These are phyloP conservation scores for Tenualosa ilisha DNA, from an alignment of 2,797 vertebrate species.

Conservation along the genomic window DNA sequence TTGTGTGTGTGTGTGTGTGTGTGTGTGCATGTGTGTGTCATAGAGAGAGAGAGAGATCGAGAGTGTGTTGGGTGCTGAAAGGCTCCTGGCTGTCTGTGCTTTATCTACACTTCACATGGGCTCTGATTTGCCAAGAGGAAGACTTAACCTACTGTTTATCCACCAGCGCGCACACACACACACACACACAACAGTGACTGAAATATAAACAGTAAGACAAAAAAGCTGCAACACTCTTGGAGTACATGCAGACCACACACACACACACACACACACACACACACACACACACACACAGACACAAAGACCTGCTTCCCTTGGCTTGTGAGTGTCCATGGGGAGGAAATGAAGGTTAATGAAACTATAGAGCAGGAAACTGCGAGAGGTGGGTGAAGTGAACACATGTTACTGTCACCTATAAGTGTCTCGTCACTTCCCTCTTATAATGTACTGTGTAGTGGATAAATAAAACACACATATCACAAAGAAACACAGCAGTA, in stretches of 20 bases:
- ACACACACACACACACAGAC: background rate
- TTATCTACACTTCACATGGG: background rate
- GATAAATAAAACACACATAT: background rate
- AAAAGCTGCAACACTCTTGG: background rate
- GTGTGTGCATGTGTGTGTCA: background rate
- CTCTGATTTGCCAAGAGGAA: background rate
- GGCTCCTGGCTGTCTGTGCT: background rate
- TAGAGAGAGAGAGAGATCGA: background rate
- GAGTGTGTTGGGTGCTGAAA: conserved; percentile 23
- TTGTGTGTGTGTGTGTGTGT: background rate
- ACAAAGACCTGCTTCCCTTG: background rate
- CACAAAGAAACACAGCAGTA: background rate
- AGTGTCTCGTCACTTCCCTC: too few relatives aligned
- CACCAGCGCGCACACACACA: background rate
- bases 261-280: background rate
- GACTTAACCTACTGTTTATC: background rate
- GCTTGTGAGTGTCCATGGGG: background rate
- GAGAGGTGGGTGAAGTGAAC: background rate
- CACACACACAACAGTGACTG: background rate
- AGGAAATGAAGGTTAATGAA: background rate
- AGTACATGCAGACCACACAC: background rate
- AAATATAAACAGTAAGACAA: background rate
- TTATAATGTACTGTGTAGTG: background rate
- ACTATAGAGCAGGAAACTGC: background rate
- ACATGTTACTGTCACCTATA: too few relatives aligned